Evolutionary conservation across 1,140 invertebrate species (phyloP).

Genomic region (Glossosoma conforme): DNA sequence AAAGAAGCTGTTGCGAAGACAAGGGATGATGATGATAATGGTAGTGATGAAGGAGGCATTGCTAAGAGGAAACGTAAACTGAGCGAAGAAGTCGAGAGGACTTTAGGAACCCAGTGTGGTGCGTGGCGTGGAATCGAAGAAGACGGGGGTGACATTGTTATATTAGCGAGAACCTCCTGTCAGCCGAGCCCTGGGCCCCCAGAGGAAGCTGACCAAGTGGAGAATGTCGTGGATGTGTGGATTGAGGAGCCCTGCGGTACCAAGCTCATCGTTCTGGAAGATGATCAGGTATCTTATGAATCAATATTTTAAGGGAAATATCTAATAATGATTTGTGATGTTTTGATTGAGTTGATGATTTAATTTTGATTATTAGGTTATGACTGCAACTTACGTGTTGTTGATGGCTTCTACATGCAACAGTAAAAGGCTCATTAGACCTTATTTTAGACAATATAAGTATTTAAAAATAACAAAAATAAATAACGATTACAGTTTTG

Average conservation of each 20-base stretch:
- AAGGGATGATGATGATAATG: background rate
- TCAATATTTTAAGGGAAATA: background rate
- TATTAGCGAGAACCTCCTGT: conserved; percentile 37
- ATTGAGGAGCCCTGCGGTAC: conserved; percentile 33
- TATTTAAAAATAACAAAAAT: too few species aligned
- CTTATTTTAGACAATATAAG: too few species aligned
- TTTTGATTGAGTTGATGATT: background rate
- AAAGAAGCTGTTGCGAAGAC: background rate
- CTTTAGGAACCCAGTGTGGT: conserved; percentile 48
- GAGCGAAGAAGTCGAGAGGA: conserved; percentile 31
- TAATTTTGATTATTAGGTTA: too few species aligned
- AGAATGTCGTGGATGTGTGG: conserved; percentile 48
- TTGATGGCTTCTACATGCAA: too few species aligned
- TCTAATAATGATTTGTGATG: background rate
- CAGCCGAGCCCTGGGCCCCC: conserved; percentile 43
- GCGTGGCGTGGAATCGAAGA: conserved; percentile 46
- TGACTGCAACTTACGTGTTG: too few species aligned
- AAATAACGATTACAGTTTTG: too few species aligned
- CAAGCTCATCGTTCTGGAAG: conserved; percentile 15
- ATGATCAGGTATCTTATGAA: conserved; percentile 38
- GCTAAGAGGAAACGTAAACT: conserved; percentile 4
- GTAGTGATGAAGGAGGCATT: too few species aligned
- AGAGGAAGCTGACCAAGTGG: conserved; percentile 39
- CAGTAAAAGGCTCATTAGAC: too few species aligned
- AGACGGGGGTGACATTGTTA: conserved; percentile 45